phyloP scores from a whole-genome alignment of 2,113 vertebrate species.

The Euleptes europaea region DNA sequence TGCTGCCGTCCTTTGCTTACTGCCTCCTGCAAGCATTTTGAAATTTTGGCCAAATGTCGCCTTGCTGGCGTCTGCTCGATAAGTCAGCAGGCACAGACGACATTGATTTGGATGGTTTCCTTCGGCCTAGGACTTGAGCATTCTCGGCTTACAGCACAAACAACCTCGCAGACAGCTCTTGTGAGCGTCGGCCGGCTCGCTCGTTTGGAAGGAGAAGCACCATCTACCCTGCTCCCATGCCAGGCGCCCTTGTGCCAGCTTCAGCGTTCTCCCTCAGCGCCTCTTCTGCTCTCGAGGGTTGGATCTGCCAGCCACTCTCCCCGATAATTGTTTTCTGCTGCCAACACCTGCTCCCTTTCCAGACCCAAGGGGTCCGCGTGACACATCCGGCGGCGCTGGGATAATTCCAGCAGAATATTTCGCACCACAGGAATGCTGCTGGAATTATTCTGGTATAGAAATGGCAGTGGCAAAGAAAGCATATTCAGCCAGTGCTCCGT shows the following conservation, averaged over 20 bases:
- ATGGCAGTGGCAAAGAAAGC: too few species aligned
- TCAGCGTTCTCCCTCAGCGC: not conserved
- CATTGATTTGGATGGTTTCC: too few species aligned
- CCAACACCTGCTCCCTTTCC: not conserved
- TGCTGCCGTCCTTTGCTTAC: not conserved
- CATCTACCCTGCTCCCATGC: not conserved
- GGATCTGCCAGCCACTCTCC: not conserved
- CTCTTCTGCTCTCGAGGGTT: not conserved
- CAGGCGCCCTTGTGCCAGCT: not conserved
- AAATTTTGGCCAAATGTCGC: not conserved
- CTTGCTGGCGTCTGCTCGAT: not conserved
- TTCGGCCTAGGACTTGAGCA: not conserved
- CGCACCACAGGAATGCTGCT: not conserved
- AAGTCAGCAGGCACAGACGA: not conserved
- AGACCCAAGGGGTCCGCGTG: not conserved
- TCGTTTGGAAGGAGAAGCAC: not conserved
- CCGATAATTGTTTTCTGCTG: conserved; percentile 11
- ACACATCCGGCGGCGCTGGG: not conserved
- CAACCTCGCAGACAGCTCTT: not conserved
- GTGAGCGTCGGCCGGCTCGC: not conserved
- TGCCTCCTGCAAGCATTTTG: not conserved
- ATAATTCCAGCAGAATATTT: not conserved
- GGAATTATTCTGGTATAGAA: not conserved
- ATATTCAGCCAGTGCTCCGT: too few species aligned
- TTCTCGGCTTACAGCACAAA: not conserved